These are phyloP conservation scores for Dasysyrphus tricinctus DNA, from an alignment of 2,888 invertebrate species.

Conservation along the genomic window DNA sequence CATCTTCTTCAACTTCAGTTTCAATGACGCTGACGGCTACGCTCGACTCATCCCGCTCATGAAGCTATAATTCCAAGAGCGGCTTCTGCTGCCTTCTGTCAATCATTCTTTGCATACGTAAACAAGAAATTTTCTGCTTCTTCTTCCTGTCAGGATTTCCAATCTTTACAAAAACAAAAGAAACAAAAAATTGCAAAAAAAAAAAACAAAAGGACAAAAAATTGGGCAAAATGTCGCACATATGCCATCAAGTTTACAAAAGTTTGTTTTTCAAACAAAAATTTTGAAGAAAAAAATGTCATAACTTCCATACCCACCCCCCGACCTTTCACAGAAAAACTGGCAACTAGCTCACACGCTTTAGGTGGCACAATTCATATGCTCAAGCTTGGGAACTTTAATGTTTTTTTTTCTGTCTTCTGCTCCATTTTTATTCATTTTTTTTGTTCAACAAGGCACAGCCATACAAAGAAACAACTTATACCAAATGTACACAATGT, in stretches of 20 bases:
- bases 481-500: slow-evolving; percentile 64
- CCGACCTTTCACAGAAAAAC: slow-evolving; percentile 18
- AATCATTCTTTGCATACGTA: slow-evolving; percentile 74
- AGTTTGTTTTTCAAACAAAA: slow-evolving; percentile 48
- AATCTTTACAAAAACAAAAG: slow-evolving; percentile 50
- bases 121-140: slow-evolving; percentile 58
- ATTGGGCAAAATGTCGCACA: slow-evolving; percentile 56
- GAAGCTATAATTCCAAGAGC: slow-evolving; percentile 58
- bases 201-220: slow-evolving; percentile 2
- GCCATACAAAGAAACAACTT: slow-evolving; percentile 67
- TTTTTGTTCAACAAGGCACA: slow-evolving; percentile 26
- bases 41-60: slow-evolving; percentile 27
- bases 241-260: slow-evolving; percentile 67
- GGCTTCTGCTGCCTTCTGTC: slow-evolving; percentile 61
- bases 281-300: slow-evolving; percentile 15
- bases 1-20: slow-evolving; percentile 55
- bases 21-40: slow-evolving; percentile 18
- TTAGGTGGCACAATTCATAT: slow-evolving; percentile 65
- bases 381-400: slow-evolving; percentile 35
- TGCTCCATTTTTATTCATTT: slow-evolving; percentile 5
- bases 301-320: not conserved
- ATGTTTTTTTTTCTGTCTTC: slow-evolving; percentile 2
- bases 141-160: slow-evolving; percentile 45
- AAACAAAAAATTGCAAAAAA: not conserved
- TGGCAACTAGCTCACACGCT: slow-evolving; percentile 58